A percentile compares a stretch with the other conserved stretches of the same genome.
Conservation (phyloP, 35 echinoderm and acorn worm genomes). For the Apostichopus californicus region DNA sequence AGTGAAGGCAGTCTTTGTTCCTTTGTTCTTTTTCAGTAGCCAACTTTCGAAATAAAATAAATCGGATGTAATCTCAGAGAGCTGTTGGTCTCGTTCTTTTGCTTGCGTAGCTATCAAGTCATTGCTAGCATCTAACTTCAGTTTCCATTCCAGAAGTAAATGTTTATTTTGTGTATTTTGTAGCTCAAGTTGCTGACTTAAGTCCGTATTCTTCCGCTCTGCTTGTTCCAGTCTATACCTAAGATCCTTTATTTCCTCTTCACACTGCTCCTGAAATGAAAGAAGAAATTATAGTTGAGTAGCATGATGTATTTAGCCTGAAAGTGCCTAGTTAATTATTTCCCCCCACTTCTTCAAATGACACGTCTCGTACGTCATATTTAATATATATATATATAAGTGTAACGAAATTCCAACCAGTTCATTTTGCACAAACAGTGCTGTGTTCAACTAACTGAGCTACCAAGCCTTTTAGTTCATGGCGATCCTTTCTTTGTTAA, state of each 20-base stretch:
- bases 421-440: no score
- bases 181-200: slow-evolving; percentile 64
- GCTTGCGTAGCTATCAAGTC: slow-evolving; percentile 63
- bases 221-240: slow-evolving; percentile 46
- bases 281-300: not conserved
- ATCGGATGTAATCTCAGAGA: slow-evolving; percentile 75
- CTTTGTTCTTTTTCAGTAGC: slow-evolving; percentile 52
- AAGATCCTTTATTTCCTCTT: slow-evolving; percentile 62
- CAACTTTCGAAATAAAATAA: slow-evolving; percentile 85
- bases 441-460: no score
- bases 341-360: no score
- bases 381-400: no score
- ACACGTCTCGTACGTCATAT: no score
- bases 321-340: no score
- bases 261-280: not conserved
- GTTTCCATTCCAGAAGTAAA: slow-evolving; percentile 69
- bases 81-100: slow-evolving; percentile 72
- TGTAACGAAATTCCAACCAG: no score
- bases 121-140: slow-evolving; percentile 70
- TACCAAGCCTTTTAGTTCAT: no score
- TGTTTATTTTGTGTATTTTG: slow-evolving; percentile 74
- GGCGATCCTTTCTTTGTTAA: no score
- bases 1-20: slow-evolving; percentile 24
- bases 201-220: slow-evolving; percentile 58
- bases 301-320: no score